These are phyloP conservation scores for Coregonus ussuriensis DNA, from an alignment of 2,797 vertebrate genomes.

Conservation along the genomic window DNA sequence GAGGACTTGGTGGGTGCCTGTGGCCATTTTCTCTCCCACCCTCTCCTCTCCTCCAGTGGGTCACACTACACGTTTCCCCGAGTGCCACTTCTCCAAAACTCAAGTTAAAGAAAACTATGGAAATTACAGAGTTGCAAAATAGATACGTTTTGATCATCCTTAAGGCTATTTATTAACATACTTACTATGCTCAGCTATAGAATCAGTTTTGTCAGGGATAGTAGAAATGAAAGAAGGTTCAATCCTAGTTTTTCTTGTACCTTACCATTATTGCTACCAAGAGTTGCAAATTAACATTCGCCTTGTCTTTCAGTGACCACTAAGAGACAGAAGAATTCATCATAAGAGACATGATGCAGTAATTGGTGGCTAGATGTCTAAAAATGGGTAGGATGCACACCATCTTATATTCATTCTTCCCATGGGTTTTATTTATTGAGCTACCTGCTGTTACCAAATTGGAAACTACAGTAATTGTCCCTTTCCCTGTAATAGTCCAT, in stretches of 20 bases:
- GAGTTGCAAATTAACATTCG: slow-evolving; percentile 74
- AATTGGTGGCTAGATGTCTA: slow-evolving; percentile 73
- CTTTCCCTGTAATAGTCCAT: background rate
- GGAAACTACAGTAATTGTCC: background rate
- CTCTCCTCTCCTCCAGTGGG: slow-evolving; percentile 66
- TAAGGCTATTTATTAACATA: slow-evolving; percentile 69
- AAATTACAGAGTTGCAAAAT: slow-evolving; percentile 78
- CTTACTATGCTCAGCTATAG: slow-evolving; percentile 70
- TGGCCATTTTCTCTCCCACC: slow-evolving; percentile 63
- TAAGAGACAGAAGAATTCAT: slow-evolving; percentile 71
- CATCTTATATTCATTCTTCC: slow-evolving; percentile 43
- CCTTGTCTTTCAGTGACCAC: slow-evolving; percentile 72
- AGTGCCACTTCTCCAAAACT: slow-evolving; percentile 71
- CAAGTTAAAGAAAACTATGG: slow-evolving; percentile 74
- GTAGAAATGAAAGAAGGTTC: slow-evolving; percentile 73
- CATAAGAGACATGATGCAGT: slow-evolving; percentile 71
- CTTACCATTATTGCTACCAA: slow-evolving; percentile 79
- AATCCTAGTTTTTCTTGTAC: slow-evolving; percentile 74
- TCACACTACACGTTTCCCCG: slow-evolving; percentile 61
- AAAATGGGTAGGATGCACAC: slow-evolving; percentile 67
- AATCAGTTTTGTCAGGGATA: slow-evolving; percentile 71
- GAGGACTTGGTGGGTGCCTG: slow-evolving; percentile 71
- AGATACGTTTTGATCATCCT: slow-evolving; percentile 77
- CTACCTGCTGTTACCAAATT: slow-evolving; percentile 43
- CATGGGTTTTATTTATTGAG: slow-evolving; percentile 47